Conservation (phyloP, 2,888 invertebrate genomes). For the Clivina fossor region DNA sequence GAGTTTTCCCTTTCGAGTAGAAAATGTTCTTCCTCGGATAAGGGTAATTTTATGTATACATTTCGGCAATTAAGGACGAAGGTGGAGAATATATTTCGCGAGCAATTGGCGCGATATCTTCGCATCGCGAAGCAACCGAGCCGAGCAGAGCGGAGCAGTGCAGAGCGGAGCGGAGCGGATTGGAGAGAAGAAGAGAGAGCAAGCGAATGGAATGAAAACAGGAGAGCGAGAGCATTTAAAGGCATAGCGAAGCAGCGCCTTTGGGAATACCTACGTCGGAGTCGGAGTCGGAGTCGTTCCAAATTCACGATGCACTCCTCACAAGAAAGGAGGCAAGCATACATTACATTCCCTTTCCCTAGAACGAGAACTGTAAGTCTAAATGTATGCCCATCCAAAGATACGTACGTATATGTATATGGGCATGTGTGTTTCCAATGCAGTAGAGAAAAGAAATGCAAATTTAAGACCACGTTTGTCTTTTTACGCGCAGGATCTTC, state of each 20-base stretch:
- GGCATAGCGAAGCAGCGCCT: slow-evolving; percentile 8
- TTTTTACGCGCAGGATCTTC: too few species aligned
- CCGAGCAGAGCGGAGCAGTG: neutral
- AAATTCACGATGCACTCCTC: too few species aligned
- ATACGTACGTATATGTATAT: too few species aligned
- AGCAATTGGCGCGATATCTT: slow-evolving; percentile 41
- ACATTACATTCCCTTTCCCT: slow-evolving; percentile 2
- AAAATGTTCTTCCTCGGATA: slow-evolving; percentile 37
- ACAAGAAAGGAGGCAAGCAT: slow-evolving; percentile 11
- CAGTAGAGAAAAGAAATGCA: slow-evolving; percentile 11
- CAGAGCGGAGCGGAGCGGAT: neutral
- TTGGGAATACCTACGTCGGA: slow-evolving; percentile 9
- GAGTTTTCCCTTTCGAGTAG: slow-evolving; percentile 17
- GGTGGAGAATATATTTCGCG: slow-evolving; percentile 46
- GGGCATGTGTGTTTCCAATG: too few species aligned
- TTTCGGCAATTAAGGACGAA: slow-evolving; percentile 47
- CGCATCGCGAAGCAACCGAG: neutral
- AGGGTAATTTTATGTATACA: slow-evolving; percentile 46
- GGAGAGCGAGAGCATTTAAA: too few species aligned
- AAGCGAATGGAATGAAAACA: slow-evolving; percentile 1
- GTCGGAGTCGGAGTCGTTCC: too few species aligned
- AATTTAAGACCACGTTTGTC: neutral
- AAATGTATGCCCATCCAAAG: too few species aligned
- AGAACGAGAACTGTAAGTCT: neutral
- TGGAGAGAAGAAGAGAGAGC: neutral